phyloP scores from a whole-genome alignment of 2,888 invertebrate species.

The Polyommatus iphigenia region DNA sequence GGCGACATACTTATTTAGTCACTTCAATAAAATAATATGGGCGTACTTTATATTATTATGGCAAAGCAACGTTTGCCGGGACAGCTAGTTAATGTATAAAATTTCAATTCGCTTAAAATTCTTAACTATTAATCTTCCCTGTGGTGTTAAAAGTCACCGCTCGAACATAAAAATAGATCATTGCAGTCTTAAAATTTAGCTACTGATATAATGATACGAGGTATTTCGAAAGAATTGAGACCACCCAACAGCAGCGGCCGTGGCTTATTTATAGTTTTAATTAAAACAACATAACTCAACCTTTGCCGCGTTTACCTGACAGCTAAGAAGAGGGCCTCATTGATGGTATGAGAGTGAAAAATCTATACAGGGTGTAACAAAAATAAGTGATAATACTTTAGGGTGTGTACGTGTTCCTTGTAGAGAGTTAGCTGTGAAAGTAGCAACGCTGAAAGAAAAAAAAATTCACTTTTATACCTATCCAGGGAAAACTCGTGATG shows the following conservation, averaged over 20 bases:
- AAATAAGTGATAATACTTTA: too few species aligned
- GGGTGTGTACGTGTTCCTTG: too few species aligned
- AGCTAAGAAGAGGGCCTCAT: slow-evolving; percentile 43
- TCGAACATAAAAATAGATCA: background rate
- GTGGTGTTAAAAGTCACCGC: slow-evolving; percentile 6
- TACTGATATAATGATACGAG: slow-evolving; percentile 56
- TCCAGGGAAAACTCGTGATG: too few species aligned
- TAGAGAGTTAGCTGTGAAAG: too few species aligned
- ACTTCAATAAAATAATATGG: too few species aligned
- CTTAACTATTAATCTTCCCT: background rate
- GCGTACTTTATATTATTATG: too few species aligned
- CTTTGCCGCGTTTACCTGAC: slow-evolving; percentile 61
- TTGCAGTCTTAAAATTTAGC: slow-evolving; percentile 7
- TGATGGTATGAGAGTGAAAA: background rate
- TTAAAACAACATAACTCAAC: slow-evolving; percentile 74
- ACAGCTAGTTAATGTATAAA: too few species aligned
- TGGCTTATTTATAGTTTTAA: slow-evolving; percentile 74
- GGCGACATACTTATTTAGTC: too few species aligned
- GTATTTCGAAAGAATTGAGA: slow-evolving; percentile 61
- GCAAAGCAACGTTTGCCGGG: too few species aligned
- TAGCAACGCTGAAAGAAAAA: too few species aligned
- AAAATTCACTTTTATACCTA: too few species aligned
- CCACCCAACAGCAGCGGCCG: slow-evolving; percentile 64
- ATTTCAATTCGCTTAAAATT: background rate
- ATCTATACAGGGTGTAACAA: too few species aligned